Percentiles rank a stretch among this genome's conserved stretches.
These are phyloP conservation scores for Saimiri boliviensis DNA, from an alignment of 2,113 vertebrate species.

Conservation along the genomic window DNA sequence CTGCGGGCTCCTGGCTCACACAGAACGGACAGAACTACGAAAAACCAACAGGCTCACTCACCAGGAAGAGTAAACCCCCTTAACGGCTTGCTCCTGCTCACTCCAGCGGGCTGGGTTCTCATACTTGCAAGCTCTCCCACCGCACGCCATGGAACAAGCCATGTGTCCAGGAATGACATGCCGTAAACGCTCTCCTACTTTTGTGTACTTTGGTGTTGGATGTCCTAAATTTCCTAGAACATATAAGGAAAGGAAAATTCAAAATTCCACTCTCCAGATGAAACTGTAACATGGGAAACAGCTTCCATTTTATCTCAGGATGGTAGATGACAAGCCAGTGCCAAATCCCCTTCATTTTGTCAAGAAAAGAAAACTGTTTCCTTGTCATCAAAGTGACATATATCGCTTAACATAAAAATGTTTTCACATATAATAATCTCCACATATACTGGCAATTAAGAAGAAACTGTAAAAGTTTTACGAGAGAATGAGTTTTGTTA, in stretches of 20 bases:
- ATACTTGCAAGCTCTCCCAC: conserved; percentile 97
- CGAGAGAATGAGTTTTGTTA: not conserved
- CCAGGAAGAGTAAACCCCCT: conserved; percentile 97
- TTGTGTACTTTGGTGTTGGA: conserved; percentile 96
- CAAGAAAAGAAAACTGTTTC: not conserved
- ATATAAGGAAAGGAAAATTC: conserved; percentile 19
- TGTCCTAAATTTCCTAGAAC: conserved; percentile 86
- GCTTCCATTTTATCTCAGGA: not conserved
- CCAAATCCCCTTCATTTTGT: not conserved
- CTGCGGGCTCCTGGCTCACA: not conserved
- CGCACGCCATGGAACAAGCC: conserved; percentile 98
- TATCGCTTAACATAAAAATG: not conserved
- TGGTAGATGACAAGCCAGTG: not conserved
- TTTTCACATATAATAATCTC: not conserved
- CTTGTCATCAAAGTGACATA: not conserved
- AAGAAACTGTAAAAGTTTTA: conserved; percentile 5
- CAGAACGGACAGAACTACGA: not conserved
- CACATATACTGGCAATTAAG: not conserved
- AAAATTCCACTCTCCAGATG: not conserved
- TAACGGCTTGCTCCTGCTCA: conserved; percentile 93
- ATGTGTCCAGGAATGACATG: conserved; percentile 96
- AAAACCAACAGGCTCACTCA: conserved; percentile 71
- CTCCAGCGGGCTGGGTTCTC: conserved; percentile 97
- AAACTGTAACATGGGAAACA: not conserved
- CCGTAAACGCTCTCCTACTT: conserved; percentile 95